phyloP scores from a whole-genome alignment of 1,140 invertebrate genomes.

The Acromyrmex echinatior region DNA sequence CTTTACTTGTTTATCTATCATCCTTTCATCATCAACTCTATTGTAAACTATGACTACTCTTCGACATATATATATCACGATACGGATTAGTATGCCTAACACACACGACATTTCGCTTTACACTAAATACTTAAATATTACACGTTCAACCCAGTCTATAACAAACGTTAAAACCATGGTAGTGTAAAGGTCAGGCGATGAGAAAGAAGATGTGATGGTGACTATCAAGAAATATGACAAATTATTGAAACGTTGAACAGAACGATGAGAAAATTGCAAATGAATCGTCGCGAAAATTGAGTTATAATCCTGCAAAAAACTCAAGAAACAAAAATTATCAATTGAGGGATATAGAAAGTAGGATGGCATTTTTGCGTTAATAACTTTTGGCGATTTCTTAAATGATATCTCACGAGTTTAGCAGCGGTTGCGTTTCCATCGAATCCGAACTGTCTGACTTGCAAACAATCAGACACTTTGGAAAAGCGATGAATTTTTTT shows the following conservation, averaged over 20 bases:
- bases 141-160: conserved; percentile 64
- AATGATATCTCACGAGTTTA: background rate
- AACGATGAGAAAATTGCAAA: background rate
- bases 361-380: conserved; percentile 6
- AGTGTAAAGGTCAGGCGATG: conserved; percentile 33
- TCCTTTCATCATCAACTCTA: conserved; percentile 49
- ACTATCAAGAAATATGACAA: background rate
- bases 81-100: conserved; percentile 74
- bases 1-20: conserved; percentile 30
- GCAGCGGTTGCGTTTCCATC: background rate
- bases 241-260: background rate
- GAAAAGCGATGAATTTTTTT: background rate
- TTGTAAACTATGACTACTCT: conserved; percentile 63
- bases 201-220: conserved; percentile 11
- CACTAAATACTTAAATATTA: conserved; percentile 70
- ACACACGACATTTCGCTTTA: conserved; percentile 63
- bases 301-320: background rate
- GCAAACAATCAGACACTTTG: background rate
- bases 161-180: conserved; percentile 68
- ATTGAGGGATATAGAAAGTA: background rate
- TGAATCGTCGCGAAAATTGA: background rate
- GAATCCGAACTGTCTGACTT: background rate
- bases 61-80: conserved; percentile 75
- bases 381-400: background rate
- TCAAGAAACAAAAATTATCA: background rate